Conservation (phyloP, 2,113 vertebrate genomes). For the Misgurnus anguillicaudatus region DNA sequence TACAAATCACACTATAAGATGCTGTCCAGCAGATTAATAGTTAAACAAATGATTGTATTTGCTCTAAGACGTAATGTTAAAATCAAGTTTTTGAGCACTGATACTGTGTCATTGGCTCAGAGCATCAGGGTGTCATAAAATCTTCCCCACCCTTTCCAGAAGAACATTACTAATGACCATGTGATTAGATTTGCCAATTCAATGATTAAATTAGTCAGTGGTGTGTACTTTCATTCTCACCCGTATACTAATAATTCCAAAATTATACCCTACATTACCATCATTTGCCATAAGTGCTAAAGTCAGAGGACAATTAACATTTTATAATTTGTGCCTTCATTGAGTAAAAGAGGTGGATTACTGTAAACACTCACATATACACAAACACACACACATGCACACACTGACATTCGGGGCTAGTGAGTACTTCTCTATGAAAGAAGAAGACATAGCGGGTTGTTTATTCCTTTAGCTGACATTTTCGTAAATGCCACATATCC, state of each 20-base stretch:
- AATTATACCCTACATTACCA: slow-evolving; percentile 60
- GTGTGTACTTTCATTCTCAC: slow-evolving; percentile 63
- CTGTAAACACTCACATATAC: slow-evolving; percentile 53
- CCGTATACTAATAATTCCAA: slow-evolving; percentile 59
- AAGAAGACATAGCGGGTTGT: slow-evolving; percentile 59
- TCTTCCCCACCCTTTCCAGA: slow-evolving; percentile 47
- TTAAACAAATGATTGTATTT: slow-evolving; percentile 66
- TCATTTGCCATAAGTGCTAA: slow-evolving; percentile 62
- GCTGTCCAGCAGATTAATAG: slow-evolving; percentile 59
- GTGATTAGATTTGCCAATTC: slow-evolving; percentile 69
- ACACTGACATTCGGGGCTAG: slow-evolving; percentile 68
- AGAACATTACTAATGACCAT: slow-evolving; percentile 63
- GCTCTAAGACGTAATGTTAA: slow-evolving; percentile 58
- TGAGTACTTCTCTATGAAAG: slow-evolving; percentile 60
- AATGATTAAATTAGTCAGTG: slow-evolving; percentile 66
- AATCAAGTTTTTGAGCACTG: slow-evolving; percentile 68
- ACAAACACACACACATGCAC: slow-evolving; percentile 15
- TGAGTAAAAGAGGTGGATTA: slow-evolving; percentile 62
- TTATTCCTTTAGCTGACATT: slow-evolving; percentile 75
- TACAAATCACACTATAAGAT: too few relatives aligned
- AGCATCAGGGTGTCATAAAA: slow-evolving; percentile 63
- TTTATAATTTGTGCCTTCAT: slow-evolving; percentile 64
- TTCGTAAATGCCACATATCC: slow-evolving; percentile 75
- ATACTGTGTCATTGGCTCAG: slow-evolving; percentile 61
- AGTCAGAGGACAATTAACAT: slow-evolving; percentile 65